Conservation (phyloP, 1,140 invertebrate genomes). For the Leguminivora glycinivorella region DNA sequence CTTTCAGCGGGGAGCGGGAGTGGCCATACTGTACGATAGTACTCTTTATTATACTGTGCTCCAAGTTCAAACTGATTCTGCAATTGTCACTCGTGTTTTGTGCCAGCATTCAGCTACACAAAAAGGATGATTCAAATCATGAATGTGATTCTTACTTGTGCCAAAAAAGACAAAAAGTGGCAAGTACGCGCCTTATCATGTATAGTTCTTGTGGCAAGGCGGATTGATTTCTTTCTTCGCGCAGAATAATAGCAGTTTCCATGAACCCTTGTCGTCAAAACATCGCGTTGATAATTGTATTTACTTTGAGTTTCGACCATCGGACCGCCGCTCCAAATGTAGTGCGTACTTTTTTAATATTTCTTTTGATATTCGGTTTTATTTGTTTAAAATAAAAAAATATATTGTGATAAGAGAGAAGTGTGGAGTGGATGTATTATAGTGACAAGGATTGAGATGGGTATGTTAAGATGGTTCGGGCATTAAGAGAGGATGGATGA, state of each 20-base stretch:
- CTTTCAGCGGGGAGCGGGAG: too few relatives aligned
- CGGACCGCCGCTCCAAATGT: background rate
- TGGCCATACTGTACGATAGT: too few relatives aligned
- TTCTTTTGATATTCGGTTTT: too few relatives aligned
- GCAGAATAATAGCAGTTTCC: background rate
- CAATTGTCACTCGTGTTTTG: background rate
- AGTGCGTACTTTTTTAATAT: background rate
- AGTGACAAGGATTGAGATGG: too few relatives aligned
- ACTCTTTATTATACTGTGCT: too few relatives aligned
- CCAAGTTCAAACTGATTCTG: too few relatives aligned
- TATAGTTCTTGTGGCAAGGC: background rate
- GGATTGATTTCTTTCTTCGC: background rate
- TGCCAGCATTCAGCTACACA: background rate
- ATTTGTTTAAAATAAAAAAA: too few relatives aligned
- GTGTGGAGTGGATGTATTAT: too few relatives aligned
- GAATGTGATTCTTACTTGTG: background rate
- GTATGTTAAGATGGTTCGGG: too few relatives aligned
- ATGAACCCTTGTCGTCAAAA: conserved; percentile 3
- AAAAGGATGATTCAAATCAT: background rate
- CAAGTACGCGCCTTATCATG: conserved; percentile 10
- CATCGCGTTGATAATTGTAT: conserved; percentile 12
- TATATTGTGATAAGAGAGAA: too few relatives aligned
- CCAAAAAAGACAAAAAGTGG: background rate
- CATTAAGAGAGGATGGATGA: too few relatives aligned
- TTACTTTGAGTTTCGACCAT: conserved; percentile 1